A percentile compares a stretch with the other conserved stretches of the same genome.
Conservation (phyloP, 2,113 vertebrate species). For the Sylvicapra grimmia region DNA sequence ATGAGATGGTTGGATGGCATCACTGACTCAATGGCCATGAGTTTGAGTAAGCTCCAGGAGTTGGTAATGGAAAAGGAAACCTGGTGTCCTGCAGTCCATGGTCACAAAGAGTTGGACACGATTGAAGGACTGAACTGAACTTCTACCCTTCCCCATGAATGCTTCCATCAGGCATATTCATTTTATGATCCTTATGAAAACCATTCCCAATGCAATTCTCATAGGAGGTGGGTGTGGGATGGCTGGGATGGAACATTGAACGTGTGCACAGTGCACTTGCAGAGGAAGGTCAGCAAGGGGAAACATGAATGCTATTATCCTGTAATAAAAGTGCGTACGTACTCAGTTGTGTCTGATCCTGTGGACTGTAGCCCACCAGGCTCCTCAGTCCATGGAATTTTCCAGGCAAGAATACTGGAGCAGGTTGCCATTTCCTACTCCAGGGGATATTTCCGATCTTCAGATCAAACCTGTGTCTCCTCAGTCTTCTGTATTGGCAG, state of each 20-base stretch:
- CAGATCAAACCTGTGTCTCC: background rate
- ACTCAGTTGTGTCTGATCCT: background rate
- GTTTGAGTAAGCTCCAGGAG: background rate
- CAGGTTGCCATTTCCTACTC: background rate
- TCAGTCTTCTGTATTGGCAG: background rate
- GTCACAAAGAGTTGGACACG: fast-evolving
- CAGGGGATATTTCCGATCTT: background rate
- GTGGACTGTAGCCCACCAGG: background rate
- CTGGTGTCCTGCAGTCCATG: background rate
- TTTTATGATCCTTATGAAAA: background rate
- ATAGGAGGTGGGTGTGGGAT: background rate
- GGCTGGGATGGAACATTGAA: background rate
- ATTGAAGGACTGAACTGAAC: background rate
- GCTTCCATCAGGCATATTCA: background rate
- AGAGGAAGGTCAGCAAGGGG: background rate
- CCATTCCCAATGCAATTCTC: background rate
- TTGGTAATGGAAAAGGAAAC: background rate
- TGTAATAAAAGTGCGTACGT: background rate
- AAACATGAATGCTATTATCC: background rate
- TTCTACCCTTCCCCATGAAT: background rate
- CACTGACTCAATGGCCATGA: background rate
- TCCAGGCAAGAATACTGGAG: background rate
- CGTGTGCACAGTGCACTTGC: background rate
- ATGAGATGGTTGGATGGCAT: background rate
- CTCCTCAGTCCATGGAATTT: background rate